Base-by-base conservation (phyloP, 2,797 vertebrate species). In the Gadopsis bispinosus region DNA sequence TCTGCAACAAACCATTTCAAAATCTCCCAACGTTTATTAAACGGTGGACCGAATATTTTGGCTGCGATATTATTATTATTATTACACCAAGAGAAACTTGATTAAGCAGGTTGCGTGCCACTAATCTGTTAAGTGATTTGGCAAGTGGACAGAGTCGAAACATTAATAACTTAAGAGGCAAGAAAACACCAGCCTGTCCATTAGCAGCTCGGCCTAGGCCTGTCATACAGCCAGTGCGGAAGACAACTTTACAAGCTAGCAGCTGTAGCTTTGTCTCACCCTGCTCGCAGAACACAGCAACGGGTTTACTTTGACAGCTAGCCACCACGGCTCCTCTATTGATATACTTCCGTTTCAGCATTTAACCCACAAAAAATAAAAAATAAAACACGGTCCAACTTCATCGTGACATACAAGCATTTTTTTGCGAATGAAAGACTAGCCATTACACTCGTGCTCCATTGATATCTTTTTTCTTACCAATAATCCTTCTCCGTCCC, bases 401-500 rank as follows among this genome's bases (percentile, higher is more conserved):
- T 73, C 7, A 50, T 22, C 45, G 12, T 5, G 63, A 13, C 51
- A 67, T 9, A 7, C 2, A 6, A 61, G 48, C 59, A 53, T 26
- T 26, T 74, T 20, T 62, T 8, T 2, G 37, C 54, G 48, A 89
- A 84, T 80, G 63, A 80, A 77, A 84, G 73, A 71, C 85, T 79
- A 88, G 87, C 90, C 65, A 79, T 72, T 84, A 58, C 76, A 93
- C 88, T 90, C 86, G 89, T 92, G 91, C 88, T 88, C 83, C 93
- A 94, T 91, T 93, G 91, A 94, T 94, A 91, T 88, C 83, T 65
- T 80, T 73, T 80, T 84, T 87, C 95, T 96, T 94, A 96, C 96
- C 95, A 96, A 96, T 95, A 96, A 95, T 94, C 94, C 95, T 95
- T 96, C 96, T 93, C 94, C 88, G 93, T 95, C 93, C 94, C 94